Percentiles rank a stretch among this genome's conserved stretches.
Evolutionary conservation across 2,113 vertebrate genomes (phyloP).

Genomic region (Pionites leucogaster): DNA sequence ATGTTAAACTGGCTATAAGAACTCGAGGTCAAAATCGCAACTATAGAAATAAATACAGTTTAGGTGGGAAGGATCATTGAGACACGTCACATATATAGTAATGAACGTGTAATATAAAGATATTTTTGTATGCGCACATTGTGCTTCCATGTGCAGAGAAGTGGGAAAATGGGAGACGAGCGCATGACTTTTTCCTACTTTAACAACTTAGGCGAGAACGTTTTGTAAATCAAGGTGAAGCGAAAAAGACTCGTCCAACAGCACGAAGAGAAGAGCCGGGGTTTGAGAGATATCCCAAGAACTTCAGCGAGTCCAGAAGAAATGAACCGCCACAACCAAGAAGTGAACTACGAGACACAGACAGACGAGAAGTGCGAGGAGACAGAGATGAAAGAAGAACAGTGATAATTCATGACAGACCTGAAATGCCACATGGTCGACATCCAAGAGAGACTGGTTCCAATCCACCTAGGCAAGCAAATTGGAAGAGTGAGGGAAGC

Average conservation of each 20-base stretch:
- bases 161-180: not conserved
- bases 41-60: not conserved
- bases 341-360: slow-evolving; percentile 85
- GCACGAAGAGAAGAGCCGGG: slow-evolving; percentile 83
- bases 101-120: not conserved
- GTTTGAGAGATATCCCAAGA: slow-evolving; percentile 91
- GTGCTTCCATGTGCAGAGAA: not conserved
- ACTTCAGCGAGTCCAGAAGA: slow-evolving; percentile 86
- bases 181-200: not conserved
- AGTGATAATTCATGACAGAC: slow-evolving; percentile 84
- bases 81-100: not conserved
- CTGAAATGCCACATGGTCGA: slow-evolving; percentile 82
- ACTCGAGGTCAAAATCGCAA: not conserved
- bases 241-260: slow-evolving; percentile 87
- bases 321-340: slow-evolving; percentile 81
- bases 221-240: slow-evolving; percentile 88
- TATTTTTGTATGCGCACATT: not conserved
- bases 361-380: slow-evolving; percentile 86
- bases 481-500: slow-evolving; percentile 87
- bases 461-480: slow-evolving; percentile 71
- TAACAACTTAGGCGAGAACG: slow-evolving; percentile 82
- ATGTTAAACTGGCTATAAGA: not conserved
- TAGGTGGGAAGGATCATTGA: not conserved
- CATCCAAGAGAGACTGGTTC: slow-evolving; percentile 84
- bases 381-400: slow-evolving; percentile 89